Base-by-base conservation (phyloP, 2,797 vertebrate species). In the Numenius phaeopus region DNA sequence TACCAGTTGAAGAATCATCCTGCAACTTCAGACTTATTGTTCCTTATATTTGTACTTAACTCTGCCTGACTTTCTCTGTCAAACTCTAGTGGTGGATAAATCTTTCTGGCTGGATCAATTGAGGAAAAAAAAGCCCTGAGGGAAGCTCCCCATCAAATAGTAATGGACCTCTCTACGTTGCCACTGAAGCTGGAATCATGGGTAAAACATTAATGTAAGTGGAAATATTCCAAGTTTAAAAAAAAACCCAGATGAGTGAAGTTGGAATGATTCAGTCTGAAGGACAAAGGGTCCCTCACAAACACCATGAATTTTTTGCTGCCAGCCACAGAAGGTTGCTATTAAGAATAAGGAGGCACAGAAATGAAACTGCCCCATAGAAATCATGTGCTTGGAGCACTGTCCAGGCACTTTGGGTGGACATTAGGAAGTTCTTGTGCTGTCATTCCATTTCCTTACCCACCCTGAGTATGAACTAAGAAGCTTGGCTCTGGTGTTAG, bases 61-160 rank as follows among this genome's bases (percentile, higher is more conserved):
- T 99, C 98, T 96, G 98, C 98, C 90, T 98, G 98, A 32, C 97
- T 98, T 97, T 99, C 98, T 97, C 98, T 97, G 97, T 99, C 98
- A 94, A 99, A 93, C 24, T 98, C 98, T 18, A 95, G 90, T 17
- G 98, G 99, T 71, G 98, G 90, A 13, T 97, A 98, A 98, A 99
- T 98, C 44, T 98, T 98, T 90, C 98, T 98, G 47, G 98, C 97
- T 88, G 98, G 93, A 86, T 98, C 98, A 94, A 98, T 92, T 78
- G 93, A 98, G 24, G 29, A 87, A 98, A 5, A 23, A 32, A 69
- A 98, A 98, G 72, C 98, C 98, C 88, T 98, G 98, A 96, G 98
- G 97, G 94, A 98, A 98, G 88, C 98, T 98, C 84, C 98, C 98
- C 71, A 98, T 98, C 89, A 99, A 98, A 91, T 95, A 97, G 92